phyloP scores from a whole-genome alignment of 2,113 vertebrate genomes.

The Jaculus jaculus region DNA sequence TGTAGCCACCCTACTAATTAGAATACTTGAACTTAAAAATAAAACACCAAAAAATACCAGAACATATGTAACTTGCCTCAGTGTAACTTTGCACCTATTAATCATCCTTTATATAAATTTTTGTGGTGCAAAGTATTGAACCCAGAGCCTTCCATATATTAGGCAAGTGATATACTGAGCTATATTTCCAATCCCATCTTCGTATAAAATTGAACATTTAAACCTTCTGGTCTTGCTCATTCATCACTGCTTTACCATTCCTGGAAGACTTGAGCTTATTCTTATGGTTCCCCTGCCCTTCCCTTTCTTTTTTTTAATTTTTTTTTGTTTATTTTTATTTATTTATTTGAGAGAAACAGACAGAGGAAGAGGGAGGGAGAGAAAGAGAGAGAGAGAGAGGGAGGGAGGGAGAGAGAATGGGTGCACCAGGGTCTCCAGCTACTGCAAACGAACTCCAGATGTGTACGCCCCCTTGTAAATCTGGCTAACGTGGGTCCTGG shows the following conservation, averaged over 20 bases:
- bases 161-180: neutral
- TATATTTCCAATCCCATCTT: neutral
- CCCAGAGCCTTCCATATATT: neutral
- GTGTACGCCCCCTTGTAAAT: too few species aligned
- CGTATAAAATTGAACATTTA: conserved; percentile 52
- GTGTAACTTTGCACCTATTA: neutral
- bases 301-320: too few species aligned
- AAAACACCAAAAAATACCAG: neutral
- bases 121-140: neutral
- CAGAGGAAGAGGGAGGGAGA: too few species aligned
- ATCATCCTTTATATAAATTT: neutral
- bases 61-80: neutral
- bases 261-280: conserved; percentile 33
- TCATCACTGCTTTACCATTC: conserved; percentile 36
- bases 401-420: too few species aligned
- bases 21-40: neutral
- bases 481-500: too few species aligned
- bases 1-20: neutral
- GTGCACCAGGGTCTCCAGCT: too few species aligned
- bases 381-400: too few species aligned
- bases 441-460: too few species aligned
- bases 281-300: neutral
- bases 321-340: too few species aligned
- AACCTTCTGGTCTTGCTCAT: conserved; percentile 13
- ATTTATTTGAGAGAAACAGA: too few species aligned